Evolutionary conservation across 2,888 invertebrate species (phyloP), one percentile per base, ranked within the genome.

Genomic region (Laothoe populi): DNA sequence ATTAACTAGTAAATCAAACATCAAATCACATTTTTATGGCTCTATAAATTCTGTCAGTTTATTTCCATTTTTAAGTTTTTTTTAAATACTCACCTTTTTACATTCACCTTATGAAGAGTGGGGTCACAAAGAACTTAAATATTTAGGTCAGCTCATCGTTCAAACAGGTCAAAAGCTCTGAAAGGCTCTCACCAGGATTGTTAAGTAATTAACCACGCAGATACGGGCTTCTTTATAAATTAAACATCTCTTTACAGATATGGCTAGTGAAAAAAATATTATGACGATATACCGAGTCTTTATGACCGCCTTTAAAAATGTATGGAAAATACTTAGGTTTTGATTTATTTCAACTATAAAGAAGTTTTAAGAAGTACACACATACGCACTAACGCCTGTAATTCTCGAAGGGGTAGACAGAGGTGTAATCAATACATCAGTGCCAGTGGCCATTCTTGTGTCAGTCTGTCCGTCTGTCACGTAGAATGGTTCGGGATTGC

Each of bases 131-230:
- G 60, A 46, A 46, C 59, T 63, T 44, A 48, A 48, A 60, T 63
- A 63, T 60, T 60, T 63, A 24, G 63, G 63, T 63, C 63, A 63
- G 42, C 45, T 35, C 57, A 24, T 45, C 49, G 60, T 58, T 60
- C 63, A 26, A 60, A 60, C 58, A 57, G 60, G 60, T 60, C 60
- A 60, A 63, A 63, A 60, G 35, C 59, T 42, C 31, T 35, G 13
- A 35, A 42, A 38, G 60, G 35, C 59, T 60, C 57, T 57, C 53
- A 58, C 62, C 49, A 59, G 65, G 61, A 71, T 74, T 74, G 78
- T 78, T 75, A 78, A 70, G 67, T 77, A 78, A 81, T 79, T 81
- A 78, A 77, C 67, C 65, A 63, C 63, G 63, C 62, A 45, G 64
- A 69, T 76, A 74, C 66, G 67, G 69, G 65, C 71, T 70, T 65